Conservation (phyloP, 2,797 vertebrate species). For the Amazonetta brasiliensis region DNA sequence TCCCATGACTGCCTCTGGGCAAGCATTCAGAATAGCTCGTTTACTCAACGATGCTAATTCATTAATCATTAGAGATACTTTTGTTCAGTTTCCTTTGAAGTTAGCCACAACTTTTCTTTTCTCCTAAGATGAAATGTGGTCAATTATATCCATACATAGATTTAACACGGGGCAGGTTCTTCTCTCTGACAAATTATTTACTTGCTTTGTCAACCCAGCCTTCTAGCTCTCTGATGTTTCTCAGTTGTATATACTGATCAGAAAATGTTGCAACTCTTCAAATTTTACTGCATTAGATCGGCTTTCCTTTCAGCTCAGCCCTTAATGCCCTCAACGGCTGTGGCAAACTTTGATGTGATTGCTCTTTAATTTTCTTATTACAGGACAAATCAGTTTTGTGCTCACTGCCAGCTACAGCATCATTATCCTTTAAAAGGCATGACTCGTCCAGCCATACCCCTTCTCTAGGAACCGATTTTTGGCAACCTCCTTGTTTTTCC, state of each 20-base stretch:
- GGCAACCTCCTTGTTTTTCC: neutral
- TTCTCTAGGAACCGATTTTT: neutral
- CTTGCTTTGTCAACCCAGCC: constrained; percentile 41
- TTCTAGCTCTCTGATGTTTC: constrained; percentile 43
- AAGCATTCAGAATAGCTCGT: constrained; percentile 67
- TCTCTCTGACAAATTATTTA: constrained; percentile 46
- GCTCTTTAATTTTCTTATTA: constrained; percentile 29
- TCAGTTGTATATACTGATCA: constrained; percentile 5
- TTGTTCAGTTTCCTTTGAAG: constrained; percentile 71
- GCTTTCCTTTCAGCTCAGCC: constrained; percentile 16
- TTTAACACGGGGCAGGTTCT: constrained; percentile 68
- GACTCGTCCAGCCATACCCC: neutral
- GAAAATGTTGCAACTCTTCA: constrained; percentile 36
- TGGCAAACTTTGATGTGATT: neutral
- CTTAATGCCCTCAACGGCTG: neutral
- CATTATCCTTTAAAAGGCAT: neutral
- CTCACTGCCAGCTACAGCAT: neutral
- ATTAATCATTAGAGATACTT: constrained; percentile 74
- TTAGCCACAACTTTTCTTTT: constrained; percentile 67
- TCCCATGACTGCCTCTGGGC: constrained; percentile 68
- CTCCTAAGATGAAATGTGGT: constrained; percentile 69
- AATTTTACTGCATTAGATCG: neutral
- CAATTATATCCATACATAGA: constrained; percentile 59
- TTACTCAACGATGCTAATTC: constrained; percentile 72
- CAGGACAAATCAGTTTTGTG: neutral